Evolutionary conservation across 2,888 invertebrate species (phyloP).

Genomic region (Aporophyla lueneburgensis): DNA sequence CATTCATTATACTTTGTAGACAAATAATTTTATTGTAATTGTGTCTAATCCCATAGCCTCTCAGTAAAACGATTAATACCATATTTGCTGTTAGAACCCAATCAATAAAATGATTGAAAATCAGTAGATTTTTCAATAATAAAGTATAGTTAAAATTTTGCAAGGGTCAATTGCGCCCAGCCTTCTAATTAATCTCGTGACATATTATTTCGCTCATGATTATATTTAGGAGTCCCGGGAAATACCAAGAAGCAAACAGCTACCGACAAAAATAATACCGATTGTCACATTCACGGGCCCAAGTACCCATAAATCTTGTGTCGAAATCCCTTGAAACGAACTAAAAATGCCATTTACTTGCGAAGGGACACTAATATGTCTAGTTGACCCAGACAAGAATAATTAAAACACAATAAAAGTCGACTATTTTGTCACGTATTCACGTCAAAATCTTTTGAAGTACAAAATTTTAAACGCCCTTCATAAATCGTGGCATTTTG

Average conservation of each 20-base stretch:
- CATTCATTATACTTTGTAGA: too few relatives aligned
- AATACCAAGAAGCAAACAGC: not conserved
- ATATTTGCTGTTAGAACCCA: not conserved
- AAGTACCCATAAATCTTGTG: constrained; percentile 45
- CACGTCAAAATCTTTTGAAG: constrained; percentile 43
- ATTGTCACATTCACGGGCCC: not conserved
- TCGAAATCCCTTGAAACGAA: constrained; percentile 23
- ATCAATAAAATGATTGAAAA: not conserved
- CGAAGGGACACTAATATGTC: constrained; percentile 27
- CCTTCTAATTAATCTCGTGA: not conserved
- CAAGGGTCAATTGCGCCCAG: not conserved
- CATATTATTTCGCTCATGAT: not conserved
- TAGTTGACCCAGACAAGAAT: constrained; percentile 37
- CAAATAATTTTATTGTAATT: too few relatives aligned
- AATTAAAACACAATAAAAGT: constrained; percentile 63
- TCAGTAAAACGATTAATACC: not conserved
- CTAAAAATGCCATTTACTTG: constrained; percentile 29
- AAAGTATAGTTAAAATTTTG: too few relatives aligned
- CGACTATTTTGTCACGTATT: constrained; percentile 33
- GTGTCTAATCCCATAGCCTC: too few relatives aligned
- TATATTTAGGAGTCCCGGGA: not conserved
- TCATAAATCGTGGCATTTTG: constrained; percentile 52
- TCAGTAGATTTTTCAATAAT: not conserved
- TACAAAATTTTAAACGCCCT: constrained; percentile 25
- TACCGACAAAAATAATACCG: constrained; percentile 4